Base-by-base conservation (phyloP, 1,140 invertebrate species). In the Zaprionus taronus region DNA sequence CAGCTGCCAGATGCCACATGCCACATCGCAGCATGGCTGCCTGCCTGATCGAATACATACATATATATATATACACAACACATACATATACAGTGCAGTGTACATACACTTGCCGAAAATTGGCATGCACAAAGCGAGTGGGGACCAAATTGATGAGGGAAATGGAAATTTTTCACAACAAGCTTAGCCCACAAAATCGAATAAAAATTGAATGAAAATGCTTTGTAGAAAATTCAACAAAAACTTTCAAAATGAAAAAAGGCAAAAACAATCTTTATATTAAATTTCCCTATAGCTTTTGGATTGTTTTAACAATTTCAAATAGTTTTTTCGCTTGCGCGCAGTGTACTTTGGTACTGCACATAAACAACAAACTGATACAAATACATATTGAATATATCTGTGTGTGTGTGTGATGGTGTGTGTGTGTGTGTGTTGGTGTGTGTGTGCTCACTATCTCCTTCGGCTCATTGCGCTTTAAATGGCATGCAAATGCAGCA, bases 401-500 rank as follows among this genome's bases (percentile, higher is more conserved):
- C 9, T 11, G 9, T 34, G 9, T 34, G 22, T 60, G 22, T 62
- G 31, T 64, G 24, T 36, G n/a, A 20, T 20, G 20, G 20, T 20
- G 20, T 20, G n/a, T n/a, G n/a, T 60, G 22, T n/a, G 9, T 55
- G 17, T 57, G 55, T 53, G 22, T 58, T 41, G 26, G 12, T 28
- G 34, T 69, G 36, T 36, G 49, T 26, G 14, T 24, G 36, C 44
- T 4, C n/a, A 2, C 41, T 47, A 47, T 47, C 41, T 55, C 47
- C 34, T 47, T 20, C 34, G 31, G 36, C 70, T 58, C 63, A 57
- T 58, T 56, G 57, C 62, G 57, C 55, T 58, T 63, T 47, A 64
- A 47, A 60, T 36, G 61, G 22, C 55, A 86, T 86, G 83, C 80
- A 87, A 83, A 86, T 76, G 68, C 26, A 60, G 69, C 12, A 41